Base-by-base conservation (phyloP, 2,888 invertebrate species). In the Mimas tiliae region DNA sequence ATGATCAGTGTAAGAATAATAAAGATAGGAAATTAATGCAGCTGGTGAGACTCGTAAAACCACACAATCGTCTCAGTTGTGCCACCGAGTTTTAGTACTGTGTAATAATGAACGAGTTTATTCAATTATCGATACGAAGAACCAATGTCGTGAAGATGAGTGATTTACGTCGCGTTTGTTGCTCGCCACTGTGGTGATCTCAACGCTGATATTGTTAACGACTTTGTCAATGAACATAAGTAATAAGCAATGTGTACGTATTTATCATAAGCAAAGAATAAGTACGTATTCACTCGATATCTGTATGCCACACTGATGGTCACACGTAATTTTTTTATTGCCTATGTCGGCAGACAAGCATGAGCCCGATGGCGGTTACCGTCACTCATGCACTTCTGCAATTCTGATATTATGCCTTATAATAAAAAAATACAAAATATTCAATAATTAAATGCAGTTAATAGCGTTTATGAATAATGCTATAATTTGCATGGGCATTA, bases 31-130 rank as follows among this genome's bases (percentile, higher is more conserved):
- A 78, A 84, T 85, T 80, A 82, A 84, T 90, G 91, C 92, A 91
- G 89, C 90, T 90, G 92, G 82, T 76, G 75, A 76, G 75, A 81
- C 84, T 90, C 91, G 87, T 91, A 88, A 91, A 91, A 86, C 78
- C 74, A 78, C 78, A 92, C 90, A 93, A 88, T 85, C 89, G 84
- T 73, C 71, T 76, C 81, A 84, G 79, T 87, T 92, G 90, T 92
- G 78, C 80, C 77, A 74, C 74, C 79, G 75, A 80, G 80, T 87
- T 91, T 90, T 90, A 91, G 87, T 85, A 82, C 83, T 83, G 75
- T 81, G 82, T 82, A 83, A 84, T 90, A 89, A 91, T 90, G 90
- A 90, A 90, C 86, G 89, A 89, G 89, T 90, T 89, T 91, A 91
- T 91, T 90, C 87, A 90, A 91, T 91, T 88, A 91, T 87, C 86